Conservation (phyloP, 2,888 invertebrate genomes). For the Diaphora mendica region DNA sequence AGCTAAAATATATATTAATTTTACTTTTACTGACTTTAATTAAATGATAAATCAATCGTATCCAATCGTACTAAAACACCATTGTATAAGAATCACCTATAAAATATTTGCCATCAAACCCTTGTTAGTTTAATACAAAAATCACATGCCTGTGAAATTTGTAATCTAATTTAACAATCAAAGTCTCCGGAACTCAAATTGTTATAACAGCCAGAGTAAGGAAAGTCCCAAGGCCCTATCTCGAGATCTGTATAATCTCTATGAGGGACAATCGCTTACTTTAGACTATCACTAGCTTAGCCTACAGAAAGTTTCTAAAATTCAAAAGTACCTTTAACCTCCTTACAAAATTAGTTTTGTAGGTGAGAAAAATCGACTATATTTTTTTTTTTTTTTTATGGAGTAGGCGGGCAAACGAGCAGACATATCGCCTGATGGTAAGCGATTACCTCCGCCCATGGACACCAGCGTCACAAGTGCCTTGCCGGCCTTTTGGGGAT, state of each 20-base stretch:
- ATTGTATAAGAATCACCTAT: not conserved
- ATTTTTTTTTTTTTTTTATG: too few species aligned
- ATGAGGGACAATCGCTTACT: constrained; percentile 9
- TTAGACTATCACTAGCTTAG: not conserved
- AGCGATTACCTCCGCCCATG: too few species aligned
- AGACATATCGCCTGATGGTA: too few species aligned
- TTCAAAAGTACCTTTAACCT: not conserved
- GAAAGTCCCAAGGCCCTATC: constrained; percentile 3
- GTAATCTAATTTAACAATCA: not conserved
- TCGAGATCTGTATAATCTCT: constrained; percentile 15
- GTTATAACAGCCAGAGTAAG: constrained; percentile 15
- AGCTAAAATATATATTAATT: too few species aligned
- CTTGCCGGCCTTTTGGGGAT: too few species aligned
- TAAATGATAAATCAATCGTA: too few species aligned
- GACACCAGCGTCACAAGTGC: too few species aligned
- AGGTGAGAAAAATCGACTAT: not conserved
- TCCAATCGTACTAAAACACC: not conserved
- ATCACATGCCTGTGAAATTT: not conserved
- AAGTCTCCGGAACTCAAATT: not conserved
- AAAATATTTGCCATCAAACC: not conserved
- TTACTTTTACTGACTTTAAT: too few species aligned
- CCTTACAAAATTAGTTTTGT: not conserved
- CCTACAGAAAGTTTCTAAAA: not conserved
- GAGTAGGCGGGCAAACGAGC: too few species aligned
- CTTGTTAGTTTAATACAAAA: not conserved